Conservation (phyloP, 2,113 vertebrate genomes). For the Miniopterus natalensis region DNA sequence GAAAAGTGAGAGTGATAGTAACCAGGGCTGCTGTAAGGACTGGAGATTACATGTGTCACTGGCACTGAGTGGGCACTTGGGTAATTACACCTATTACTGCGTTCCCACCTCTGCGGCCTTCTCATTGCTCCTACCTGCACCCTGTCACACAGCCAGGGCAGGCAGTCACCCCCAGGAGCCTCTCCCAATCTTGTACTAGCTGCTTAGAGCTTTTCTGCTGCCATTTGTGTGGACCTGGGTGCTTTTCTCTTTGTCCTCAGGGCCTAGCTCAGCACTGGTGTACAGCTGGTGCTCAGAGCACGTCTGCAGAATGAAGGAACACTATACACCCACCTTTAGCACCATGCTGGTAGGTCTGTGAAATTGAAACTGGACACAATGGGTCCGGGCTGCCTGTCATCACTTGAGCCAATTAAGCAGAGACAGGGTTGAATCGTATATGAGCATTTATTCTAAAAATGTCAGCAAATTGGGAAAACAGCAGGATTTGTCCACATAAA, state of each 20-base stretch:
- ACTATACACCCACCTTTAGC: background rate
- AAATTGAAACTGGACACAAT: background rate
- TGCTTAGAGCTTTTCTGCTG: background rate
- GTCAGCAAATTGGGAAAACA: too few species aligned
- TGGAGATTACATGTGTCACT: background rate
- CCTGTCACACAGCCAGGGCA: background rate
- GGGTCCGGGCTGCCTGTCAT: too few species aligned
- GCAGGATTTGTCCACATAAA: too few species aligned
- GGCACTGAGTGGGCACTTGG: background rate
- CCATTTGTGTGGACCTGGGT: too few species aligned
- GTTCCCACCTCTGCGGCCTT: background rate
- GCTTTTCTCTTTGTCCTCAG: background rate
- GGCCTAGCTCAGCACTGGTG: background rate
- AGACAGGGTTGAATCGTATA: too few species aligned
- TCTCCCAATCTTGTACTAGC: background rate
- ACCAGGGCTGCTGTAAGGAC: background rate
- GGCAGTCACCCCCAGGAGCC: background rate
- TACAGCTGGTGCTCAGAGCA: background rate
- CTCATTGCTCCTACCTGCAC: background rate
- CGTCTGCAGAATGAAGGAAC: background rate
- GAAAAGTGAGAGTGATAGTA: background rate
- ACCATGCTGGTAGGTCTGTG: background rate
- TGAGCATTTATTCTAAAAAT: too few species aligned
- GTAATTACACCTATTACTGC: background rate
- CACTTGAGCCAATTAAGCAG: too few species aligned